These are phyloP conservation scores for Brachynemurus nebulosus DNA, from an alignment of 2,888 invertebrate genomes.

Conservation along the genomic window DNA sequence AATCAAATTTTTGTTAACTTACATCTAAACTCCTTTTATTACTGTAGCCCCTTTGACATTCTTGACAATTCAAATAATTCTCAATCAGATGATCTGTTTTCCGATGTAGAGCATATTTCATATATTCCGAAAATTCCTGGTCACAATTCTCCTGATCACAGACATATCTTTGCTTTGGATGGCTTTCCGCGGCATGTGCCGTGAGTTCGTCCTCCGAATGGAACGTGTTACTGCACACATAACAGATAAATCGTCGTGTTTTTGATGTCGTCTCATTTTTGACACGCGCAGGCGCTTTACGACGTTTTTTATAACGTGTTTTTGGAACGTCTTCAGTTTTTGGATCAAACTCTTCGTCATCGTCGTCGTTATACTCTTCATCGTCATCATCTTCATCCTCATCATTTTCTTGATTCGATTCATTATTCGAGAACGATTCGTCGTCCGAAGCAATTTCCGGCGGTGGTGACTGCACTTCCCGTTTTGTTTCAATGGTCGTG, in stretches of 20 bases:
- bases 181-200: background rate
- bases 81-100: slow-evolving; percentile 6
- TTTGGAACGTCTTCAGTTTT: background rate
- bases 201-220: background rate
- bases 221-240: slow-evolving; percentile 4
- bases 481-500: too few relatives aligned
- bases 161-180: slow-evolving; percentile 5
- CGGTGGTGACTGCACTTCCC: too few relatives aligned
- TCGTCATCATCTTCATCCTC: background rate
- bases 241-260: slow-evolving; percentile 4
- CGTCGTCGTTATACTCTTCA: background rate
- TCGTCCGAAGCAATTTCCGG: too few relatives aligned
- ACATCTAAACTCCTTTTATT: slow-evolving; percentile 5
- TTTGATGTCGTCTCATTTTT: too few relatives aligned
- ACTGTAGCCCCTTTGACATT: slow-evolving; percentile 5
- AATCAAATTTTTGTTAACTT: background rate
- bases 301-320: slow-evolving; percentile 2
- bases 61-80: slow-evolving; percentile 6
- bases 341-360: too few relatives aligned
- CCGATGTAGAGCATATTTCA: slow-evolving; percentile 3
- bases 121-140: slow-evolving; percentile 5
- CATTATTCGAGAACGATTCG: too few relatives aligned
- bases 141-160: slow-evolving; percentile 7
- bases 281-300: background rate
- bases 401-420: too few relatives aligned